Base-by-base conservation (phyloP, 2,888 invertebrate genomes). In the Synanthedon andrenaeformis region DNA sequence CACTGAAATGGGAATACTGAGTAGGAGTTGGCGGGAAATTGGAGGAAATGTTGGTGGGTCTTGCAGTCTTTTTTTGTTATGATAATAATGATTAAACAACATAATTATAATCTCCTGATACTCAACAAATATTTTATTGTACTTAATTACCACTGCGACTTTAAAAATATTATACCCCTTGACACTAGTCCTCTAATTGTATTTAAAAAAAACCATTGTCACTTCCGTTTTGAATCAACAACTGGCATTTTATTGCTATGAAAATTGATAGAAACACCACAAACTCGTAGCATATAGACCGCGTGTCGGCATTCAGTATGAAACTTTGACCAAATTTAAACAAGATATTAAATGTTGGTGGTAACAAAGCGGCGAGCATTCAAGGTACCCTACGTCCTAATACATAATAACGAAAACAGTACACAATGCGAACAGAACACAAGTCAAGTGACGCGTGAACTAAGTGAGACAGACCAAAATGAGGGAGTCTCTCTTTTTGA, bases 391-490 rank as follows among this genome's bases (percentile, higher is more conserved):
- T 64, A 62, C 70, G 65, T 64, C 72, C 60, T 83, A 85, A 85
- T 83, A 78, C 77, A 72, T 79, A 35, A 84, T 87, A 87, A 86
- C 82, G 73, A 79, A 81, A 78, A 79, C 79, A 69, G 82, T 76
- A 86, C 79, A 87, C 84, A 82, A 72, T 72, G 79, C 35, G 45
- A 8, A 45, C 14, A 45, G 45, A 45, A 45, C 45, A 12, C 45
- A 8, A 45, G 45, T 13, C 45, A 45, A 45, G 45, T 45, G 45
- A 45, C 6, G 45, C 45, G 3, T 45, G 14, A 14, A 6, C 12
- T 45, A 45, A 45, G 35, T 35, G 35, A 35, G 35, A 10, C 35
- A 28, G 42, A 35, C 10, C 35, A 35, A 35, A 35, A 35, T 10
- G 35, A 35, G 35, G 35, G 35, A 35, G 35, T 35, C 35, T 35